These are phyloP conservation scores for Graphium colonna DNA, from an alignment of 2,888 invertebrate species.

Conservation along the genomic window DNA sequence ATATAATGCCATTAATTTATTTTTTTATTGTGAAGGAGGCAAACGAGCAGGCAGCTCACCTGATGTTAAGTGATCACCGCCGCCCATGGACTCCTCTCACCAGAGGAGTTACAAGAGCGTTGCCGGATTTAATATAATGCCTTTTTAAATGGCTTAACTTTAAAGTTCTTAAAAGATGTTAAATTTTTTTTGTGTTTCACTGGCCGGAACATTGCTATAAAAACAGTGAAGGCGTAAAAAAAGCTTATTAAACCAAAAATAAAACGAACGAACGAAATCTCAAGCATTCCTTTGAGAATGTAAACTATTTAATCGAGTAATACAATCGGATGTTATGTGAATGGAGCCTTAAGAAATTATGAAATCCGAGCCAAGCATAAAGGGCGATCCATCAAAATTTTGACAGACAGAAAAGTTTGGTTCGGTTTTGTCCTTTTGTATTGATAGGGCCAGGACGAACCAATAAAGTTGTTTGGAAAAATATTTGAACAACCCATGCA, in stretches of 20 bases:
- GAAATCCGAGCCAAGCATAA: constrained; percentile 60
- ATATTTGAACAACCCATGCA: too few species aligned
- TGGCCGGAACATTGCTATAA: neutral
- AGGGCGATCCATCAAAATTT: constrained; percentile 67
- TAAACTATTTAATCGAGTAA: constrained; percentile 66
- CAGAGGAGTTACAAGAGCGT: too few species aligned
- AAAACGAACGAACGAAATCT: constrained; percentile 7
- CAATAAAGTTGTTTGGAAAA: constrained; percentile 30
- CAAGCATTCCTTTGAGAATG: constrained; percentile 31
- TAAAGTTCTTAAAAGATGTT: too few species aligned
- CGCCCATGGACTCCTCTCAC: too few species aligned
- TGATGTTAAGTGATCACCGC: too few species aligned
- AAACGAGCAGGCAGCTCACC: too few species aligned
- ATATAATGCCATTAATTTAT: too few species aligned
- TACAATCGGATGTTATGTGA: constrained; percentile 55
- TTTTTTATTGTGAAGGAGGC: too few species aligned
- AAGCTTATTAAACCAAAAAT: constrained; percentile 13
- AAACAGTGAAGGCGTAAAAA: neutral
- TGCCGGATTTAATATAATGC: too few species aligned
- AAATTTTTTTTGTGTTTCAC: too few species aligned
- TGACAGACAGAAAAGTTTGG: constrained; percentile 59
- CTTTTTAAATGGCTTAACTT: too few species aligned
- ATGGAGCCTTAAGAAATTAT: constrained; percentile 69
- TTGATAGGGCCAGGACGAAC: constrained; percentile 30
- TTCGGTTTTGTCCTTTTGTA: constrained; percentile 41